Base-by-base conservation (phyloP, 92 coral and sea anemone species). In the Phymanthus crucifer region DNA sequence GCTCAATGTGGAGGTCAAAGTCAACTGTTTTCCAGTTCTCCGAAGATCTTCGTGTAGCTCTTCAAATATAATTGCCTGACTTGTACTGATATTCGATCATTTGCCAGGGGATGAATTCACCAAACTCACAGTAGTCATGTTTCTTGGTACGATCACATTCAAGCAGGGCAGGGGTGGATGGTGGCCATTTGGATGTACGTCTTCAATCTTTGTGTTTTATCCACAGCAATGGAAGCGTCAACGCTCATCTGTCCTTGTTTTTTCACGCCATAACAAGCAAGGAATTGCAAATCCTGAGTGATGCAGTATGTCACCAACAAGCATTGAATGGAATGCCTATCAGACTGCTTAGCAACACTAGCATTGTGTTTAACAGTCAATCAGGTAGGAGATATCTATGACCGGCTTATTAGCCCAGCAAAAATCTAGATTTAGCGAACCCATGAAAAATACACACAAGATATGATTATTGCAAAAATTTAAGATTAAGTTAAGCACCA, bases 151-250 rank as follows among this genome's bases (percentile, higher is more conserved):
- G 23, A 6, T 57, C 24, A 57, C 9, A 8, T 8, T 57, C 9
- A 57, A 57, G 68, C 16, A 43, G 48, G 48, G 2, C 13, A 43
- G 14, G 10, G 13, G 14, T 43, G 2, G 14, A 43, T 43, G n/a
- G n/a, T n/a, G n/a, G n/a, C n/a, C n/a, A n/a, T n/a, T n/a, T n/a
- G n/a, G n/a, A n/a, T n/a, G n/a, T n/a, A n/a, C n/a, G n/a, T n/a
- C n/a, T n/a, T n/a, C n/a, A n/a, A n/a, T n/a, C n/a, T 24, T 21
- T 54, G 21, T 19, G 6, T 54, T 54, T 3, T 75, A 19, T 75
- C 79, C 45, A 52, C 65, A 77, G 81, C 36, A 77, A 77, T 34
- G 81, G 81, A 13, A 35, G 72, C 29, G 72, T 77, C 48, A 37
- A 61, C 56, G 81, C 81, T 24, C 56, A 32, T 14, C 8, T 77